phyloP scores from a whole-genome alignment of 2,797 vertebrate genomes.

The Carduelis carduelis region DNA sequence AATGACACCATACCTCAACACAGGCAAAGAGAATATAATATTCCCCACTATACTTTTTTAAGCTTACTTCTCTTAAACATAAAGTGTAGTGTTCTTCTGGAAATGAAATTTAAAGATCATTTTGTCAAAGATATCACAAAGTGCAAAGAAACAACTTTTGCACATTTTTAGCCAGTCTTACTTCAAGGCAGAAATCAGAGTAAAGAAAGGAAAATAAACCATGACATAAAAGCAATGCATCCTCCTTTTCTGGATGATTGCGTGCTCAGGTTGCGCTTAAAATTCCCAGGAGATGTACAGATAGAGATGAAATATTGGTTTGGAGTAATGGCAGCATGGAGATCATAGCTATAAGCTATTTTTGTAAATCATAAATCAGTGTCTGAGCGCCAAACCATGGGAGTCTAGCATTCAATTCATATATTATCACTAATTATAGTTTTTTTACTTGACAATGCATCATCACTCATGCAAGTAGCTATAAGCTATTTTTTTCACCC shows the following conservation, averaged over 20 bases:
- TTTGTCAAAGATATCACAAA: background rate
- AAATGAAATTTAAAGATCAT: background rate
- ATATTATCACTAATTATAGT: conserved; percentile 14
- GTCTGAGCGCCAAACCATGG: background rate
- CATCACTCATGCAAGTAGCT: background rate
- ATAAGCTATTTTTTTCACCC: conserved; percentile 1
- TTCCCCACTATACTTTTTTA: background rate
- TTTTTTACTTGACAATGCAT: background rate
- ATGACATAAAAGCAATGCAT: background rate
- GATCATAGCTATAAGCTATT: background rate
- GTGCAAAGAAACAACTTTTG: background rate
- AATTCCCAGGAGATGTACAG: background rate
- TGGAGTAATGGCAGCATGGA: background rate
- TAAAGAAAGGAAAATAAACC: background rate
- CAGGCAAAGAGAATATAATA: background rate
- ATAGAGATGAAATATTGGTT: conserved; percentile 10
- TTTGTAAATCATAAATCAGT: background rate
- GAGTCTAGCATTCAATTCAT: background rate
- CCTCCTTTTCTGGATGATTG: background rate
- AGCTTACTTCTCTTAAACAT: background rate
- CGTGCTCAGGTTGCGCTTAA: background rate
- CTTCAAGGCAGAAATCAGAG: background rate
- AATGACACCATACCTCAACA: background rate
- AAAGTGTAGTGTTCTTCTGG: background rate
- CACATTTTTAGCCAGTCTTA: background rate